Evolutionary conservation across 35 echinoderm and acorn worm genomes (phyloP).

Genomic region (Stichopus chloronotus): DNA sequence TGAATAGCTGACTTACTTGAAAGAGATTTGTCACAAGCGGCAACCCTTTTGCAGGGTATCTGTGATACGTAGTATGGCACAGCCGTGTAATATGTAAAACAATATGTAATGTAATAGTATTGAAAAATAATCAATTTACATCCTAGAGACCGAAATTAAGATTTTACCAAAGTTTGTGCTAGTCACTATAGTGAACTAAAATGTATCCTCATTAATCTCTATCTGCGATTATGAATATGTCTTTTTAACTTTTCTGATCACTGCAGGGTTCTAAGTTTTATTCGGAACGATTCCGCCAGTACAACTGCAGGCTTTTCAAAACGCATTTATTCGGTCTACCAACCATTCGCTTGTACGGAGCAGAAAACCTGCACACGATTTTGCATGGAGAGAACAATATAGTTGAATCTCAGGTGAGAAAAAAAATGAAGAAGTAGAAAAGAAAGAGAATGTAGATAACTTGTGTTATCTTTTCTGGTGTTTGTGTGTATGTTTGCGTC

Average conservation of each 20-base stretch:
- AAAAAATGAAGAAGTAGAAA: not conserved
- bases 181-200: no score
- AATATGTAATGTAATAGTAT: no score
- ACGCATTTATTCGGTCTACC: constrained; percentile 87
- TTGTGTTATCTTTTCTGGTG: not conserved
- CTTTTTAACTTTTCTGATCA: not conserved
- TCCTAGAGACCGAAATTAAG: no score
- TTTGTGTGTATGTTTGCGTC: not conserved
- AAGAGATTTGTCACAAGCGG: no score
- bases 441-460: not conserved
- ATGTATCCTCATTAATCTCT: no score
- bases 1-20: no score
- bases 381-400: constrained; percentile 86
- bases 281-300: constrained; percentile 63
- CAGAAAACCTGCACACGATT: constrained; percentile 84
- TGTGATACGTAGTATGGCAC: no score
- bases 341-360: constrained; percentile 77
- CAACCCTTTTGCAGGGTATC: no score
- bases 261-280: constrained; percentile 79
- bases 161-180: no score
- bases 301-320: constrained; percentile 80
- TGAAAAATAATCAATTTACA: no score
- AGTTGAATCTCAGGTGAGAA: constrained; percentile 64
- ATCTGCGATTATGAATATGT: no score
- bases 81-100: no score